Evolutionary conservation across 2,113 vertebrate species (phyloP).

Genomic region (Callaeas wilsoni): DNA sequence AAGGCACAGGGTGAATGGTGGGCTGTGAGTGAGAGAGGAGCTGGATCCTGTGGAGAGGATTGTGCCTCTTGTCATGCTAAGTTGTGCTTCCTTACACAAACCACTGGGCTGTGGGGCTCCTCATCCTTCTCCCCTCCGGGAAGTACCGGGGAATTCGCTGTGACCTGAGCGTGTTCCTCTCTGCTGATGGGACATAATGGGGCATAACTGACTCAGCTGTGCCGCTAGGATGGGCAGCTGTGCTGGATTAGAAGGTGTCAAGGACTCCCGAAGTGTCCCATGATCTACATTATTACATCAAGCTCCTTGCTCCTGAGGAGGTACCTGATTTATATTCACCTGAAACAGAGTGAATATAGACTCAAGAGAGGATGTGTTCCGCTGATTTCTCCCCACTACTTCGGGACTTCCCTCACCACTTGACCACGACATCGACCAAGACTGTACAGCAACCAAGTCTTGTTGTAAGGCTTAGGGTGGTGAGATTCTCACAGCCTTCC

Average conservation of each 20-base stretch:
- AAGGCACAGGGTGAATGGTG: neutral
- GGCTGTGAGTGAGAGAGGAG: neutral
- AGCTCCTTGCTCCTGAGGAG: neutral
- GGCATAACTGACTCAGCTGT: neutral
- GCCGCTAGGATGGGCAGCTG: neutral
- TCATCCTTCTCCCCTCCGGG: no score
- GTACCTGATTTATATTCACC: neutral
- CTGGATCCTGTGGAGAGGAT: neutral
- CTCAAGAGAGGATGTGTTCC: rapidly evolving
- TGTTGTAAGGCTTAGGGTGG: no score
- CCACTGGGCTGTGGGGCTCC: neutral
- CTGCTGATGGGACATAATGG: neutral
- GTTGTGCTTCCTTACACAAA: neutral
- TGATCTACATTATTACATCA: neutral
- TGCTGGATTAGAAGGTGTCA: neutral
- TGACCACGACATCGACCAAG: rapidly evolving
- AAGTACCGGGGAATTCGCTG: rapidly evolving
- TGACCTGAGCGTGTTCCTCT: neutral
- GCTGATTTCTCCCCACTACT: rapidly evolving
- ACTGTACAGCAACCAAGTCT: neutral
- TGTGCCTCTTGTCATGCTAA: neutral
- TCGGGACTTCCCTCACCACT: neutral
- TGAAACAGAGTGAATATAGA: neutral
- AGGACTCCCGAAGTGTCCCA: neutral
- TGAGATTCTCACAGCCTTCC: neutral